Evolutionary conservation across 2,797 vertebrate genomes (phyloP).

Genomic region (Bovichtus variegatus): DNA sequence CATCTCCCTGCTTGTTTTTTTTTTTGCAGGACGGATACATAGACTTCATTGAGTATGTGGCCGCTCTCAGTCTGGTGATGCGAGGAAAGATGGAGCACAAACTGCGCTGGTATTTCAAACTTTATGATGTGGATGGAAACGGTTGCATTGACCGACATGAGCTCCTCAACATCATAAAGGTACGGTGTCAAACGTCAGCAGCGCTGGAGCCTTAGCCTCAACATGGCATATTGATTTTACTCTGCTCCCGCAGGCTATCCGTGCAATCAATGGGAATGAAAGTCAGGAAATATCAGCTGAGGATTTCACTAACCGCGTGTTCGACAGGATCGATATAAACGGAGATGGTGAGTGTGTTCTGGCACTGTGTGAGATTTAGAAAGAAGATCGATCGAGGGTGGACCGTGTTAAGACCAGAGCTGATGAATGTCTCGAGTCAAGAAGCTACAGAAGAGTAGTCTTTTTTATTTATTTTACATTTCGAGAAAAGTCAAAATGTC

Average conservation of each 20-base stretch:
- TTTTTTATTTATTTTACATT: no score
- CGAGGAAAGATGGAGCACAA: slow-evolving; percentile 96
- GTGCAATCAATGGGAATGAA: slow-evolving; percentile 90
- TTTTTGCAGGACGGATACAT: slow-evolving; percentile 92
- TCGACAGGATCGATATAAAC: slow-evolving; percentile 91
- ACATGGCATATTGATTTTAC: neutral
- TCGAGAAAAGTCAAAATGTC: no score
- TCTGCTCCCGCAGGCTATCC: slow-evolving; percentile 86
- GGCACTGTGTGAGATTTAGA: slow-evolving; percentile 3
- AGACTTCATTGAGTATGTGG: slow-evolving; percentile 96
- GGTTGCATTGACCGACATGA: slow-evolving; percentile 94
- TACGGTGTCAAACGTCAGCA: slow-evolving; percentile 29
- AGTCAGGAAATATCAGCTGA: slow-evolving; percentile 85
- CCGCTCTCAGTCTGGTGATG: slow-evolving; percentile 93
- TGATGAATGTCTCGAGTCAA: no score
- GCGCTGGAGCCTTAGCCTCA: no score
- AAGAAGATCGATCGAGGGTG: slow-evolving; percentile 15
- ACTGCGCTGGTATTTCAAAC: slow-evolving; percentile 94
- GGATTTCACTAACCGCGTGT: slow-evolving; percentile 92
- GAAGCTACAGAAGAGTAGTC: no score
- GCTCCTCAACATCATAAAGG: slow-evolving; percentile 94
- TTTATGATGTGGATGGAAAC: slow-evolving; percentile 94
- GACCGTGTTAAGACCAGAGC: slow-evolving; percentile 30
- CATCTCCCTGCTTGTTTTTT: neutral
- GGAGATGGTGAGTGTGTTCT: slow-evolving; percentile 88